These are phyloP conservation scores for Ceriagrion tenellum DNA, from an alignment of 2,888 invertebrate species.

Conservation along the genomic window DNA sequence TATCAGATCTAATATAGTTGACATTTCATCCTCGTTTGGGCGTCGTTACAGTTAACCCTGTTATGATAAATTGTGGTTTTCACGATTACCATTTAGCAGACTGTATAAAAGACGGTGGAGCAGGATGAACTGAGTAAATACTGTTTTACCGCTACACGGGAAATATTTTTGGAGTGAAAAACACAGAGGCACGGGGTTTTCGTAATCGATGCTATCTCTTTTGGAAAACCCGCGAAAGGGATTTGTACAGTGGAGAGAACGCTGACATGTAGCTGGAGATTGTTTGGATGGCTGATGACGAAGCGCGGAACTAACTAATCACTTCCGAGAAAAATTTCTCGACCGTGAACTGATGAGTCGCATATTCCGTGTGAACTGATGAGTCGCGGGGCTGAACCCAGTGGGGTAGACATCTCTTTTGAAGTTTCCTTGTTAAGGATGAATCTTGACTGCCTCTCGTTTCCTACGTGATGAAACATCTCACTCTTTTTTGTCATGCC, in stretches of 20 bases:
- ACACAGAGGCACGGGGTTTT: neutral
- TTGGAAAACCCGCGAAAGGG: neutral
- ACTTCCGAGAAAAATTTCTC: constrained; percentile 15
- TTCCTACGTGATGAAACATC: neutral
- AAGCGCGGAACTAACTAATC: neutral
- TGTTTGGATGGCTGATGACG: neutral
- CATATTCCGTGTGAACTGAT: neutral
- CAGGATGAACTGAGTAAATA: neutral
- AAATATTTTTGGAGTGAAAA: too few species aligned
- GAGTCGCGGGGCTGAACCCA: neutral
- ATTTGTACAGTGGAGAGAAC: neutral
- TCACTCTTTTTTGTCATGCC: neutral
- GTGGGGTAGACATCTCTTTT: neutral
- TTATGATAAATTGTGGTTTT: neutral
- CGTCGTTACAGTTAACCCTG: too few species aligned
- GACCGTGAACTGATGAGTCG: neutral
- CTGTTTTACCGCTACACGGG: neutral
- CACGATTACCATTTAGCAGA: neutral
- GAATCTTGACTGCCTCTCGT: neutral
- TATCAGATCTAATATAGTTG: too few species aligned
- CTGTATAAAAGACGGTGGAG: neutral
- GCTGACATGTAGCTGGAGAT: neutral
- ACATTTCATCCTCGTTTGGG: too few species aligned
- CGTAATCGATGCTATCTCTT: too few species aligned
- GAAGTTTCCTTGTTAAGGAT: neutral